These are phyloP conservation scores for Cremastobaeus sp. DNA, from an alignment of 2,888 invertebrate genomes.

Conservation along the genomic window DNA sequence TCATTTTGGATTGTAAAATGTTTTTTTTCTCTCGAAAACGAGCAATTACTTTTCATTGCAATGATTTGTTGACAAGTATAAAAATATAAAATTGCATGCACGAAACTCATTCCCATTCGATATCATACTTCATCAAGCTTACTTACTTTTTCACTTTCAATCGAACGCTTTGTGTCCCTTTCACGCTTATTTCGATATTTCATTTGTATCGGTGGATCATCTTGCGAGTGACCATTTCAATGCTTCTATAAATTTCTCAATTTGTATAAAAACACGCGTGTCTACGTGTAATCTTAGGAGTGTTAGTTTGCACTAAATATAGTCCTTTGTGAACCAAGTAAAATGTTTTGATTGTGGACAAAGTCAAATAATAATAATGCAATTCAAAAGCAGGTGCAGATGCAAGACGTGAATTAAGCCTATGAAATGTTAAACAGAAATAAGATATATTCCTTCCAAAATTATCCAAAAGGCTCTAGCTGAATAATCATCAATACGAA, in stretches of 20 bases:
- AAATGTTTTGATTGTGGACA: conserved; percentile 22
- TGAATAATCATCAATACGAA: too few species aligned
- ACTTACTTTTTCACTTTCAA: conserved; percentile 10
- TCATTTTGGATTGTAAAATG: too few species aligned
- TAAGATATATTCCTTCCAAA: too few species aligned
- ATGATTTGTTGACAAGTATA: background rate
- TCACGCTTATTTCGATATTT: conserved; percentile 23
- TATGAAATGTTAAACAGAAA: too few species aligned
- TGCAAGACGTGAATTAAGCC: too few species aligned
- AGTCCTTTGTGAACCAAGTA: too few species aligned
- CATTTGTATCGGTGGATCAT: conserved; percentile 22
- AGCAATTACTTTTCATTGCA: background rate
- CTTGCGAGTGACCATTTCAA: conserved; percentile 24
- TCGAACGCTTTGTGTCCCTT: conserved; percentile 34
- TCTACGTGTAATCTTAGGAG: too few species aligned
- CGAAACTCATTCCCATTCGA: conserved; percentile 29
- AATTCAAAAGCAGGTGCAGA: too few species aligned
- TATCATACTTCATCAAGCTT: conserved; percentile 34
- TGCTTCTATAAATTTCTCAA: conserved; percentile 11
- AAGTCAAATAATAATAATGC: conserved; percentile 17
- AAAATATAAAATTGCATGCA: conserved; percentile 22
- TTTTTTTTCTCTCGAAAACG: background rate
- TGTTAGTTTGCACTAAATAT: too few species aligned
- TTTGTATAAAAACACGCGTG: conserved; percentile 38
- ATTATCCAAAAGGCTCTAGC: too few species aligned